Conservation (phyloP, 2,113 vertebrate genomes). For the Salvelinus namaycush region DNA sequence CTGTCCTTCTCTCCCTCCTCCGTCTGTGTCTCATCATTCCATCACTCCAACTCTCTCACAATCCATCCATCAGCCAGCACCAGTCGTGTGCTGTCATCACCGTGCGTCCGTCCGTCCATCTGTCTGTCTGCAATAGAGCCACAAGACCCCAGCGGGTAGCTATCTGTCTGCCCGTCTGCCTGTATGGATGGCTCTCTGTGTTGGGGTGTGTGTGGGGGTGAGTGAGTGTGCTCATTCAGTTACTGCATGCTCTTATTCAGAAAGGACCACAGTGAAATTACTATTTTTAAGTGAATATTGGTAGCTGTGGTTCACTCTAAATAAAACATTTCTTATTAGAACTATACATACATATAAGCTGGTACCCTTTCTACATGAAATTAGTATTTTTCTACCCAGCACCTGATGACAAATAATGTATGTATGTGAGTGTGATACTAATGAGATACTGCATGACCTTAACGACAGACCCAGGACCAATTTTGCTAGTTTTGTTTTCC, state of each 20-base stretch:
- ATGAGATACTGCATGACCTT: too few relatives aligned
- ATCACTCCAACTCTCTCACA: slow-evolving; percentile 64
- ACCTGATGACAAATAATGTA: background rate
- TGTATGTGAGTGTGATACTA: background rate
- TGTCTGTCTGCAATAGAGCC: slow-evolving; percentile 66
- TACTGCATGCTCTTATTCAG: too few relatives aligned
- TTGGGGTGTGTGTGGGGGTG: slow-evolving; percentile 1
- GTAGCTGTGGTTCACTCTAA: background rate
- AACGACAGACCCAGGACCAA: too few relatives aligned
- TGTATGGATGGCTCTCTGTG: slow-evolving; percentile 33
- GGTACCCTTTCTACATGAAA: background rate
- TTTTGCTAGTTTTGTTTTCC: background rate
- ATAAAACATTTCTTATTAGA: background rate
- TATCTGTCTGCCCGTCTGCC: slow-evolving; percentile 45
- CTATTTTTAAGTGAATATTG: too few relatives aligned
- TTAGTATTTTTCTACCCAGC: background rate
- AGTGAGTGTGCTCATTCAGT: slow-evolving; percentile 11
- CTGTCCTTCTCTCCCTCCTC: slow-evolving; percentile 66
- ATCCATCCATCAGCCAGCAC: slow-evolving; percentile 56
- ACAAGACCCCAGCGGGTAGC: slow-evolving; percentile 62
- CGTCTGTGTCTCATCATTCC: slow-evolving; percentile 64
- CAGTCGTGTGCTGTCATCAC: slow-evolving; percentile 58
- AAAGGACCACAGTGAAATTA: background rate
- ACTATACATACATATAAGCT: background rate
- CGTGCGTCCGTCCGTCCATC: slow-evolving; percentile 56